Conservation (phyloP, 1,140 invertebrate species). For the Geopemphigus sp. region DNA sequence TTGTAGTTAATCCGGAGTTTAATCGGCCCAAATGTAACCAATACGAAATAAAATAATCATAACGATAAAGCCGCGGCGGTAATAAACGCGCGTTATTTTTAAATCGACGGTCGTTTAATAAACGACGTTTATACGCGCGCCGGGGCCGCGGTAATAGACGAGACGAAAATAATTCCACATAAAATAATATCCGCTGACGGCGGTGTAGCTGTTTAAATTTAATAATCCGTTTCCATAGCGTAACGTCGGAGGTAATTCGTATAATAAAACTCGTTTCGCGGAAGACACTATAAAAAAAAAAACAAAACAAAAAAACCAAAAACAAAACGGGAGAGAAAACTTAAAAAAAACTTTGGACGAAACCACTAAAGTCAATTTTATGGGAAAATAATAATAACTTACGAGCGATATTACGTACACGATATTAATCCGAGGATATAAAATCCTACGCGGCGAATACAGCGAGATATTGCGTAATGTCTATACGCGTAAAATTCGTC, state of each 20-base stretch:
- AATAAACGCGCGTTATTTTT: conserved; percentile 4
- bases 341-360: conserved; percentile 5
- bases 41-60: background rate
- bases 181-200: conserved; percentile 13
- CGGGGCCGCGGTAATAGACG: background rate
- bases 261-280: background rate
- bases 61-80: background rate
- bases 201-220: background rate
- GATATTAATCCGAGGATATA: too few species aligned
- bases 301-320: too few species aligned
- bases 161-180: conserved; percentile 13
- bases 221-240: conserved; percentile 5
- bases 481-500: too few species aligned
- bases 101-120: background rate
- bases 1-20: background rate
- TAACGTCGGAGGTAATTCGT: background rate
- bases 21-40: background rate
- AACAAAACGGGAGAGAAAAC: background rate
- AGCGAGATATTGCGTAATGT: too few species aligned
- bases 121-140: background rate
- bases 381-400: conserved; percentile 29
- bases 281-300: too few species aligned
- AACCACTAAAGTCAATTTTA: conserved; percentile 8
- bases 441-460: too few species aligned
- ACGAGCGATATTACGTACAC: background rate